These are phyloP conservation scores for Molossus molossus DNA, from an alignment of 2,797 vertebrate species.

Conservation along the genomic window DNA sequence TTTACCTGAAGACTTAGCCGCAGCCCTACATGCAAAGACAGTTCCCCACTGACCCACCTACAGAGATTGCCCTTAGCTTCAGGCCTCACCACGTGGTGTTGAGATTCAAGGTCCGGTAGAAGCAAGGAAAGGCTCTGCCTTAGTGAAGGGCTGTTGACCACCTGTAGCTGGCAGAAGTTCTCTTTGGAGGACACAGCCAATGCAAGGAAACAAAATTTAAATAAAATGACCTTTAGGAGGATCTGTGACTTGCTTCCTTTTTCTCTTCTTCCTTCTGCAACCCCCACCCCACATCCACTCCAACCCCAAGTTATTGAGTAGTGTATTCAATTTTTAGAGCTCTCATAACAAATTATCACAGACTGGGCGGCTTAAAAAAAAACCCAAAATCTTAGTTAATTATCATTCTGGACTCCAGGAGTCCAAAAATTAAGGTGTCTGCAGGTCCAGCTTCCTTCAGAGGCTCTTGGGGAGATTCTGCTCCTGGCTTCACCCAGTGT, in stretches of 20 bases:
- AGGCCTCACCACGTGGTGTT: neutral
- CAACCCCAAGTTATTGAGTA: neutral
- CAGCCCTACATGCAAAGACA: neutral
- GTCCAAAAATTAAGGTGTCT: neutral
- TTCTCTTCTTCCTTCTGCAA: neutral
- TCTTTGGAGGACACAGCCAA: neutral
- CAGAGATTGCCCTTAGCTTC: neutral
- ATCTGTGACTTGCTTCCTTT: neutral
- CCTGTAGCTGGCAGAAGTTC: neutral
- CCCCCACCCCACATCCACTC: neutral
- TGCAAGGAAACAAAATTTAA: neutral
- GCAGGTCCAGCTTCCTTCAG: accelerated
- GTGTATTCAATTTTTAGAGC: neutral
- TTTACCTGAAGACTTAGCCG: slow-evolving; percentile 32
- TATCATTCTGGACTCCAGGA: neutral
- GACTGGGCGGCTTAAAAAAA: neutral
- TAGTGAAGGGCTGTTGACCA: neutral
- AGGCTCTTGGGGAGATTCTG: neutral
- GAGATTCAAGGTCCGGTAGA: neutral
- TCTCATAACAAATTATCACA: neutral
- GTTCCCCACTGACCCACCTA: neutral
- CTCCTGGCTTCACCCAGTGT: neutral
- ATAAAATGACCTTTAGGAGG: neutral
- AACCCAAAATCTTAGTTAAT: neutral
- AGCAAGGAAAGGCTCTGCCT: neutral